Conservation (phyloP, 1,140 invertebrate genomes). For the Cyclargus thomasi region DNA sequence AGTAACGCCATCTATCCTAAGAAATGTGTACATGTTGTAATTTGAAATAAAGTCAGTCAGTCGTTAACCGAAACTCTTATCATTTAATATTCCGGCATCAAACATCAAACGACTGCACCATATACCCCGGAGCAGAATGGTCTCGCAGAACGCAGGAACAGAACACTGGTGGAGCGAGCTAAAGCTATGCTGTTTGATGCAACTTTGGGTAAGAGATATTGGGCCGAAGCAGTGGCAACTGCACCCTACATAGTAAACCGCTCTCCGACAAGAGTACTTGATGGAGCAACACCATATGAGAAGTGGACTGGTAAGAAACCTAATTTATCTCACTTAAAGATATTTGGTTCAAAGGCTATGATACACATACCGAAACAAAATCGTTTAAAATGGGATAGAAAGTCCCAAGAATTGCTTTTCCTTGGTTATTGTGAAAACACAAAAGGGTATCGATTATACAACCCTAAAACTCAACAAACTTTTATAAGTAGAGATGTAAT, state of each 20-base stretch:
- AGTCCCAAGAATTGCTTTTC: conserved; percentile 31
- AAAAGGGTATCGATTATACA: conserved; percentile 18
- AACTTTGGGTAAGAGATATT: too few species aligned
- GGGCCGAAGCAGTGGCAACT: too few species aligned
- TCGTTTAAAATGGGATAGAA: conserved; percentile 33
- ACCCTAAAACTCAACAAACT: not conserved
- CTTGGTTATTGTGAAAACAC: conserved; percentile 33
- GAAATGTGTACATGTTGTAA: too few species aligned
- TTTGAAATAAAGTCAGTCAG: too few species aligned
- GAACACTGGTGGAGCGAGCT: too few species aligned
- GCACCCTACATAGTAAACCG: conserved; percentile 12
- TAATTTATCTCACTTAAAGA: conserved; percentile 7
- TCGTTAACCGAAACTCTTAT: too few species aligned
- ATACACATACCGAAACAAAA: conserved; percentile 33
- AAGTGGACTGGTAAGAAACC: conserved; percentile 36
- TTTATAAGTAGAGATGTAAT: not conserved
- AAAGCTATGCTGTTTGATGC: too few species aligned
- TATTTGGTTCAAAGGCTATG: conserved; percentile 36
- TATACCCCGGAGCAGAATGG: too few species aligned
- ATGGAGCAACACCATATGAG: conserved; percentile 34
- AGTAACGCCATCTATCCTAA: too few species aligned
- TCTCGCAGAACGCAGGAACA: too few species aligned
- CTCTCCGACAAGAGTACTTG: conserved; percentile 30
- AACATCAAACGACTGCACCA: too few species aligned
- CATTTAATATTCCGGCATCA: conserved; percentile 17